phyloP scores from a whole-genome alignment of 2,113 vertebrate species.

The Semicossyphus pulcher region DNA sequence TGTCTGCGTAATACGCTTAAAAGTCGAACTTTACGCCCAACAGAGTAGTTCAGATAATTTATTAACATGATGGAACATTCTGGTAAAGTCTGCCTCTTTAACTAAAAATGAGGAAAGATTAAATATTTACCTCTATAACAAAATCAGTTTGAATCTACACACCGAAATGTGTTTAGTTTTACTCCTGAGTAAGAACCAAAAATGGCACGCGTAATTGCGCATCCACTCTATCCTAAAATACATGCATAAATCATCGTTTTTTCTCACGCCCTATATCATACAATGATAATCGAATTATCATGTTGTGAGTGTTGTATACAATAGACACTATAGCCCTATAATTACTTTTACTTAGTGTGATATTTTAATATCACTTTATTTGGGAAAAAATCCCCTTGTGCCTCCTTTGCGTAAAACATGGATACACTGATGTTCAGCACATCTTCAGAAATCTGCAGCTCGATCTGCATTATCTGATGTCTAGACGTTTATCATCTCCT shows the following conservation, averaged over 20 bases:
- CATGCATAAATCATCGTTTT: neutral
- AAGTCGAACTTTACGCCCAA: neutral
- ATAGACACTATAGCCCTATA: too few species aligned
- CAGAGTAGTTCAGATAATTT: neutral
- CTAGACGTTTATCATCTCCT: conserved; percentile 88
- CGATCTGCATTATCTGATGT: conserved; percentile 83
- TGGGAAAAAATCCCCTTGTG: neutral
- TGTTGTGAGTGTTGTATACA: neutral
- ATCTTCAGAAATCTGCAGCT: conserved; percentile 30
- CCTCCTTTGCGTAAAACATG: neutral
- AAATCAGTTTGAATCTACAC: neutral
- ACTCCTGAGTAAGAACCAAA: neutral
- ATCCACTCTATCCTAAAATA: neutral
- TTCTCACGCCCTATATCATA: conserved; percentile 5
- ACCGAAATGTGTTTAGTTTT: neutral
- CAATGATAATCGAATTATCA: neutral
- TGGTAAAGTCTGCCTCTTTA: neutral
- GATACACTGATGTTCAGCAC: neutral
- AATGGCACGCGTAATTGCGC: conserved; percentile 36
- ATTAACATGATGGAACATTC: too few species aligned
- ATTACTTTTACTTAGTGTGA: neutral
- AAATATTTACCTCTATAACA: too few species aligned
- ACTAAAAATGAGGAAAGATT: too few species aligned
- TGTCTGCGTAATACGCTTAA: neutral
- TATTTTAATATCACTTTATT: neutral